Evolutionary conservation across 2,797 vertebrate species (phyloP).

Genomic region (Zalophus californianus): DNA sequence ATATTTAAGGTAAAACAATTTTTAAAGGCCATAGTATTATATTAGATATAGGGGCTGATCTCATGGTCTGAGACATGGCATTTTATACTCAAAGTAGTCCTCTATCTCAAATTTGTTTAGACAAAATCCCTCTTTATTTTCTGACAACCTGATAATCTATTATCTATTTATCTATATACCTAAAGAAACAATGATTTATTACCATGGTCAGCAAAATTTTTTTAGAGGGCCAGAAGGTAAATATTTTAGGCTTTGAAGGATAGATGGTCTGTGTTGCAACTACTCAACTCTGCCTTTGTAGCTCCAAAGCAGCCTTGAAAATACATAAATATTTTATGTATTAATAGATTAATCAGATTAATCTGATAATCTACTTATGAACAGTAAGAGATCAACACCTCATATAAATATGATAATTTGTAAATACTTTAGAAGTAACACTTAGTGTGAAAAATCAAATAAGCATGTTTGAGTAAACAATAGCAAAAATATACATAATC

Average conservation of each 20-base stretch:
- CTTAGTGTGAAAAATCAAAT: slow-evolving; percentile 29
- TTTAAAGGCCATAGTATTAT: not conserved
- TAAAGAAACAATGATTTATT: not conserved
- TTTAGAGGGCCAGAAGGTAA: not conserved
- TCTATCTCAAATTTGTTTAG: not conserved
- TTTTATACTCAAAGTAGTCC: not conserved
- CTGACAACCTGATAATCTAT: not conserved
- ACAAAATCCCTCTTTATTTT: slow-evolving; percentile 14
- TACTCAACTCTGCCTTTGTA: not conserved
- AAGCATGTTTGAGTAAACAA: not conserved
- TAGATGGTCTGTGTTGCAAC: not conserved
- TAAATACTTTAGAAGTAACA: slow-evolving; percentile 29
- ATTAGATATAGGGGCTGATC: not conserved
- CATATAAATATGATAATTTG: slow-evolving; percentile 23
- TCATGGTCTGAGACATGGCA: not conserved
- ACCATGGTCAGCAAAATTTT: not conserved
- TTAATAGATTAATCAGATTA: too few species aligned
- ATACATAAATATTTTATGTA: not conserved
- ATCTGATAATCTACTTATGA: not conserved
- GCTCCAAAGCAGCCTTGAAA: not conserved
- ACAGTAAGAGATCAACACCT: not conserved
- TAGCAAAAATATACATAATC: not conserved
- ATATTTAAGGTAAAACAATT: not conserved
- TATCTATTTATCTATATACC: not conserved
- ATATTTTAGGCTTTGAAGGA: not conserved